Evolutionary conservation across 1,140 invertebrate species (phyloP), one percentile per base, ranked within the genome.

Genomic region (Melipona quadrifasciata): DNA sequence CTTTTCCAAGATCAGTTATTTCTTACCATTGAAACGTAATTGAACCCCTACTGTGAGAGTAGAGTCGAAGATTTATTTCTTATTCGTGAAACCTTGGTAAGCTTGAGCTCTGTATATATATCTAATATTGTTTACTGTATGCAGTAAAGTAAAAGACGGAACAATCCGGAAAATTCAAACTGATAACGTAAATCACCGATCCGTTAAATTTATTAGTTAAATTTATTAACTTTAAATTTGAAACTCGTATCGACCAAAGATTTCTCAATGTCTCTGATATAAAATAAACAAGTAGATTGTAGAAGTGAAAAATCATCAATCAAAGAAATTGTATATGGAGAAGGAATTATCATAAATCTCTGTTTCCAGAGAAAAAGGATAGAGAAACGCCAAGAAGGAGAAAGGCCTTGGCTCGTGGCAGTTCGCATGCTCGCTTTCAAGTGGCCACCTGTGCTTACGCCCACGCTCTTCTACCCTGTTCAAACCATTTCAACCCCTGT

Each of bases 371-470:
- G 34, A n/a, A 55, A 55, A 71, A 58, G 72, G 71, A 51, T 24
- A 24, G 31, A 53, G 17, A 19, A 68, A 74, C 78, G 58, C 24
- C 39, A 70, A 87, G 74, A 34, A 14, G 70, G 74, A 75, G 78
- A 70, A 47, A 89, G 86, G 88, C 88, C 88, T 91, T 78, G 88
- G 88, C 88, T 73, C 39, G 67, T 71, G 39, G 16, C 27, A 71
- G 58, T 80, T 61, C 85, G 84, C 79, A 84, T 79, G 80, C 67
- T 71, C 65, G 80, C 84, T 85, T 86, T 86, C 51, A 5, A 80
- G 47, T 81, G 82, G 87, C 86, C 90, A 88, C 86, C 91, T 86
- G 91, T 90, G 77, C 51, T 53, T 76, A 68, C 86, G 86, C 79
- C 84, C 80, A 79, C 82, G 27, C 71, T 80, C 55, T 85, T 86